Evolutionary conservation across 2,797 vertebrate genomes (phyloP), one percentile per base, ranked within the genome.

Genomic region (Xerus rutilus): DNA sequence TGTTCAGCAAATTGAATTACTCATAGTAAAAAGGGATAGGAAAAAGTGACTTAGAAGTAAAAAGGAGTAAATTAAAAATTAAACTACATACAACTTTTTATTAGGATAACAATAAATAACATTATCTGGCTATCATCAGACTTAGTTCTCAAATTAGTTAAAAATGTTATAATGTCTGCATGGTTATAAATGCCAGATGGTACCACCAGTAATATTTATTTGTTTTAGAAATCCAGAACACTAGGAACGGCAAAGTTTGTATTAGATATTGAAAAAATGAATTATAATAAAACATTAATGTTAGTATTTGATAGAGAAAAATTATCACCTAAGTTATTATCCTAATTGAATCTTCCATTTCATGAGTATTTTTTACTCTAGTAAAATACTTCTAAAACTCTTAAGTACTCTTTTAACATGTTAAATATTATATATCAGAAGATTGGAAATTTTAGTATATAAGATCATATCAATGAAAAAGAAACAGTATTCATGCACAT

Each of bases 1-100:
- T 64, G 28, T 3, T 72, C 95, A 49, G 21, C n/a, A 95, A 79
- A 25, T 15, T 94, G 70, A 82, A 49, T 94, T 94, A 69, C 57
- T 88, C 10, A 28, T 17, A 45, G 13, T 91, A 86, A 92, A 91
- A 97, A 62, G 32, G 32, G 62, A 57, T 5, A 72, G 25, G 32
- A 39, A 30, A 23, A 62, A 62, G 59, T 62, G 23, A 62, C 23
- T 62, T 62, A 72, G 25, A n/a, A 32, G 64, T 67, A 67, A 93
- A 89, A 87, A 90, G 5, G 4, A 4, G 1, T 74, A 7, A 86
- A 81, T 62, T 77, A 74, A 35, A 82, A 69, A 93, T 28, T 57
- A 32, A 57, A 10, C 67, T 49, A 79, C 54, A 35, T 18, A 2
- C 81, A 49, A 15, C 28, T 78, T 69, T 73, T 25, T 65, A 14